Evolutionary conservation across 2,888 invertebrate species (phyloP), one percentile per base, ranked within the genome.

Genomic region (Polylopha cassiicola): DNA sequence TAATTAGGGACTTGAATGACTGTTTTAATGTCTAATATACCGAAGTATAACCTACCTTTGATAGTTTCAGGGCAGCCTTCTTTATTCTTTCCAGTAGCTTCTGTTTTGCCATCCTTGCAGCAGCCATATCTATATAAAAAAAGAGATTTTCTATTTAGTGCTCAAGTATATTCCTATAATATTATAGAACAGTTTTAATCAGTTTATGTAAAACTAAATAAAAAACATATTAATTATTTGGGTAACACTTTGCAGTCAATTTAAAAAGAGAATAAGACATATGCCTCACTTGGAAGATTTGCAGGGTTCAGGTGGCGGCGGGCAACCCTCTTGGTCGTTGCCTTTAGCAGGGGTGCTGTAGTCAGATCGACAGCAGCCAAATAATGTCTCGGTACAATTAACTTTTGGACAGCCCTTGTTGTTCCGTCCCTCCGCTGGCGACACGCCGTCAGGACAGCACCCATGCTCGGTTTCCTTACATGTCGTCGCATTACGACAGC

Each of bases 261-360:
- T 24, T 3, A 11, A 8, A 8, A 1, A 11, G 3, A 46, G 18
- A 3, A 14, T 28, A 3, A 24, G 7, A 24, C 13, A 11, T 30
- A 39, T 5, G 9, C 39, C 67, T 51, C 66, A 89, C 88, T 87
- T 75, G 3, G 90, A 87, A 44, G 81, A 71, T 29, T 75, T 69
- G 66, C 91, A 91, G 23, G 82, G 67, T 0, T 86, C 79, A n/a
- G 84, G 77, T 2, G 90, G 89, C 5, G 89, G 89, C 7, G 92
- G 92, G 65, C 98, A 99, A 7, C 95, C 97, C 65, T 95, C 93
- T 48, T 89, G 87, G 50, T 94, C 89, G 53, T 94, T 93, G 29
- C 97, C 96, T 64, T 91, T 88, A 0, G 97, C 92, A 4, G 90
- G 80, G 0, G 92, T 93, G 50, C 87, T 87, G 27, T 91, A 91